Conservation (phyloP, 1,140 invertebrate genomes). For the Gonioctena quinquepunctata region DNA sequence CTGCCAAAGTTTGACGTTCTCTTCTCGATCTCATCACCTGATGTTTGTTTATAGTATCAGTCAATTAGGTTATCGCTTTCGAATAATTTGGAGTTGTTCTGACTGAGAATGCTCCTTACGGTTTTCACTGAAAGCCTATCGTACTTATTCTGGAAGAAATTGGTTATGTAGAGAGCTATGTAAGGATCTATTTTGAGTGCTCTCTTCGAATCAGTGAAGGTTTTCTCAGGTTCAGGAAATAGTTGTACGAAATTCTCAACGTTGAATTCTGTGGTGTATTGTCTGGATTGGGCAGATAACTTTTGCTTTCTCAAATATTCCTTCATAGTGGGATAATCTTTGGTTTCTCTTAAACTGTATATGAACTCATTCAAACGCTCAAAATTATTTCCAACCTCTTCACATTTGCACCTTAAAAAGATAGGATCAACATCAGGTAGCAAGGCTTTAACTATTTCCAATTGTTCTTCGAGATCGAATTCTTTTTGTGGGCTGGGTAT, state of each 20-base stretch:
- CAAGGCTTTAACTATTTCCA: slow-evolving; percentile 46
- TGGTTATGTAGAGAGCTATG: slow-evolving; percentile 7
- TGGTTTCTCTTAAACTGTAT: slow-evolving; percentile 52
- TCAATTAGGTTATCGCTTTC: too few species aligned
- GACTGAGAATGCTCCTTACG: not conserved
- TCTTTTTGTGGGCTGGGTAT: slow-evolving; percentile 22
- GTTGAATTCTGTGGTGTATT: slow-evolving; percentile 58
- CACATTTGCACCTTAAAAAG: slow-evolving; percentile 54
- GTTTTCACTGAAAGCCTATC: slow-evolving; percentile 11
- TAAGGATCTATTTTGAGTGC: not conserved
- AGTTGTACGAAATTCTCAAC: slow-evolving; percentile 58
- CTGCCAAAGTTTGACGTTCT: slow-evolving; percentile 5
- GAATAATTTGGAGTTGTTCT: too few species aligned
- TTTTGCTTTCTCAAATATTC: slow-evolving; percentile 54
- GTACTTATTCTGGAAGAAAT: slow-evolving; percentile 20
- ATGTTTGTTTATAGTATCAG: too few species aligned
- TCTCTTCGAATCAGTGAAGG: slow-evolving; percentile 22
- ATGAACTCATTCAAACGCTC: slow-evolving; percentile 51
- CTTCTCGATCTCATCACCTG: slow-evolving; percentile 44
- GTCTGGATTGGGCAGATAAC: slow-evolving; percentile 50
- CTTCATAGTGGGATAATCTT: slow-evolving; percentile 61
- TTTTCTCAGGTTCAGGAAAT: slow-evolving; percentile 22
- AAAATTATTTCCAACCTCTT: slow-evolving; percentile 32
- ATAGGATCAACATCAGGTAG: slow-evolving; percentile 61
- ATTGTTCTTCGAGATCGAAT: slow-evolving; percentile 50